These are phyloP conservation scores for Patagioenas fasciata DNA, from an alignment of 2,113 vertebrate genomes.

Conservation along the genomic window DNA sequence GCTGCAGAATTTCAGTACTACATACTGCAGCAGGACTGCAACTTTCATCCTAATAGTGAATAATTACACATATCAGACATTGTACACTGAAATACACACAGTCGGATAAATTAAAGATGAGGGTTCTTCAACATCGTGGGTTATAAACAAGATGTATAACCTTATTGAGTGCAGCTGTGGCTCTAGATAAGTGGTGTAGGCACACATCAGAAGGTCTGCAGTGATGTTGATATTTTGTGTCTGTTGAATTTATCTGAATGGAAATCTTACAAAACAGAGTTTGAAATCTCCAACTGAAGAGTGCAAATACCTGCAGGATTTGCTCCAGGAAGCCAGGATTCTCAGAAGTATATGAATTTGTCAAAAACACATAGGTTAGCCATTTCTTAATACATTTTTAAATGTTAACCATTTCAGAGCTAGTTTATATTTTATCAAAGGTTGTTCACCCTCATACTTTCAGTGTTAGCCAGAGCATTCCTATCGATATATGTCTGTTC, in stretches of 20 bases:
- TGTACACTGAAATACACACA: constrained; percentile 56
- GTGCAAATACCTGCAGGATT: background rate
- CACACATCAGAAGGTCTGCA: constrained; percentile 29
- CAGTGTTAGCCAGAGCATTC: background rate
- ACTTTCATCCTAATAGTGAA: constrained; percentile 59
- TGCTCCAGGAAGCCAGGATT: background rate
- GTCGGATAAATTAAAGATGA: constrained; percentile 58
- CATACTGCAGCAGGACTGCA: constrained; percentile 18
- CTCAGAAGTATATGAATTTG: constrained; percentile 4
- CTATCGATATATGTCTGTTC: background rate
- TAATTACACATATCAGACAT: constrained; percentile 49
- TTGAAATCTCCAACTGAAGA: constrained; percentile 11
- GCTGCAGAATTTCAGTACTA: constrained; percentile 39
- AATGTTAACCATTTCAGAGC: background rate
- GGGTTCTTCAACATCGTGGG: constrained; percentile 28
- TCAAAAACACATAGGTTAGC: background rate
- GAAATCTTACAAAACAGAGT: constrained; percentile 31
- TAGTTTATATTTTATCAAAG: background rate
- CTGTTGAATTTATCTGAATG: constrained; percentile 52
- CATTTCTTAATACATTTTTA: background rate
- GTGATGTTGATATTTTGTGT: background rate
- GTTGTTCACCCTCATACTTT: background rate
- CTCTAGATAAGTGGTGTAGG: constrained; percentile 52
- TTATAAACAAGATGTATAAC: constrained; percentile 65
- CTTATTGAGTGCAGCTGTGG: constrained; percentile 46